These are phyloP conservation scores for Unio pictorum DNA, from an alignment of 2,888 invertebrate species.

Conservation along the genomic window DNA sequence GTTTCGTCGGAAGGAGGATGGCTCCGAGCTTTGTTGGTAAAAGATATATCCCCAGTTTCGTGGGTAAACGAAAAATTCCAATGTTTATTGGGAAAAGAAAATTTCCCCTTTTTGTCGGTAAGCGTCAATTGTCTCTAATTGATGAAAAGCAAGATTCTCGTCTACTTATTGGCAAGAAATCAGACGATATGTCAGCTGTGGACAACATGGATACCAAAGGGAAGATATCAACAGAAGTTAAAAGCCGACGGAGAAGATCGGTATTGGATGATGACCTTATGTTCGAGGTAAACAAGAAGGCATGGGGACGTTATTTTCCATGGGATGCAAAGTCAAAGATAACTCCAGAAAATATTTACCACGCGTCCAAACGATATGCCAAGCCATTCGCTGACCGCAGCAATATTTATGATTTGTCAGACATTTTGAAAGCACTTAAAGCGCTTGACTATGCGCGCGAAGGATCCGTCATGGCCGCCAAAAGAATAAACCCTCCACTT, in stretches of 20 bases:
- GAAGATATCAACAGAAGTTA: conserved; percentile 4
- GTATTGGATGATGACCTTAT: conserved; percentile 1
- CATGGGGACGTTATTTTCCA: conserved; percentile 22
- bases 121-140: conserved; percentile 18
- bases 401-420: conserved; percentile 21
- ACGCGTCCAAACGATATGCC: conserved; percentile 1
- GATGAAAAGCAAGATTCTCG: conserved; percentile 15
- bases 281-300: conserved; percentile 11
- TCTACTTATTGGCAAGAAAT: conserved; percentile 23
- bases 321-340: conserved; percentile 15
- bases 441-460: conserved; percentile 28
- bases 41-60: conserved; percentile 26
- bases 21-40: conserved; percentile 26
- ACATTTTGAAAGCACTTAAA: conserved; percentile 32
- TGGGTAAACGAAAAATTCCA: conserved; percentile 32
- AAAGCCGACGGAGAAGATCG: conserved; percentile 6
- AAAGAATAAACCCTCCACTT: conserved; percentile 41
- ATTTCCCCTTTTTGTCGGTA: conserved; percentile 43
- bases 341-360: no score
- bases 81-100: conserved; percentile 42
- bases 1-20: conserved; percentile 39
- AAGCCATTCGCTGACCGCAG: conserved; percentile 41
- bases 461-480: conserved; percentile 22
- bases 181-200: conserved; percentile 11
- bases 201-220: conserved; percentile 11